phyloP scores from a whole-genome alignment of 2,888 invertebrate species.

The Portevinia maculata region DNA sequence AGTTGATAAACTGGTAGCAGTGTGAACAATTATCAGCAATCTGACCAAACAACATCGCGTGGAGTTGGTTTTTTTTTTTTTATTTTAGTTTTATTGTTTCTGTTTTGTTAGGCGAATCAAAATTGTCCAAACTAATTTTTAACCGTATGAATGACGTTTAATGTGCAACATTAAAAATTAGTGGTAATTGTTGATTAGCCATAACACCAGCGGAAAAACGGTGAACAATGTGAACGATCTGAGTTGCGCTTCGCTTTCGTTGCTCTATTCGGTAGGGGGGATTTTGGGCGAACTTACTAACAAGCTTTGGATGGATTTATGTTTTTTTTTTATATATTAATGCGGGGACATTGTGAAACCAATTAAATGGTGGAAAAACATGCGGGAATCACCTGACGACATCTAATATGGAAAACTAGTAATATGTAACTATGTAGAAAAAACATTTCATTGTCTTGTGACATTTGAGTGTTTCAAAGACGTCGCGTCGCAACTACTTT shows the following conservation, averaged over 20 bases:
- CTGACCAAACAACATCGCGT: not conserved
- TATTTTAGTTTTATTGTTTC: constrained; percentile 1
- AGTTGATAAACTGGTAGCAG: constrained; percentile 9
- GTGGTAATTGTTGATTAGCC: constrained; percentile 29
- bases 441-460: no score
- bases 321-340: not conserved
- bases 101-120: not conserved
- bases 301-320: constrained; percentile 14
- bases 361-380: not conserved
- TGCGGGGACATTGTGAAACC: constrained; percentile 30
- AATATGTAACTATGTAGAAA: no score
- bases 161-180: constrained; percentile 30
- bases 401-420: no score
- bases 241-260: constrained; percentile 1
- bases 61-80: constrained; percentile 1
- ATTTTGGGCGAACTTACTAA: not conserved
- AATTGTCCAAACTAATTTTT: not conserved
- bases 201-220: not conserved
- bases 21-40: not conserved
- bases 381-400: no score
- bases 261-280: not conserved
- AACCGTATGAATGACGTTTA: constrained; percentile 39
- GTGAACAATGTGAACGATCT: constrained; percentile 10
- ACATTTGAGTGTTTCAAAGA: no score
- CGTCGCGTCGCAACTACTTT: no score